These are phyloP conservation scores for Urocolius indicus DNA, from an alignment of 2,113 vertebrate species.

Conservation along the genomic window DNA sequence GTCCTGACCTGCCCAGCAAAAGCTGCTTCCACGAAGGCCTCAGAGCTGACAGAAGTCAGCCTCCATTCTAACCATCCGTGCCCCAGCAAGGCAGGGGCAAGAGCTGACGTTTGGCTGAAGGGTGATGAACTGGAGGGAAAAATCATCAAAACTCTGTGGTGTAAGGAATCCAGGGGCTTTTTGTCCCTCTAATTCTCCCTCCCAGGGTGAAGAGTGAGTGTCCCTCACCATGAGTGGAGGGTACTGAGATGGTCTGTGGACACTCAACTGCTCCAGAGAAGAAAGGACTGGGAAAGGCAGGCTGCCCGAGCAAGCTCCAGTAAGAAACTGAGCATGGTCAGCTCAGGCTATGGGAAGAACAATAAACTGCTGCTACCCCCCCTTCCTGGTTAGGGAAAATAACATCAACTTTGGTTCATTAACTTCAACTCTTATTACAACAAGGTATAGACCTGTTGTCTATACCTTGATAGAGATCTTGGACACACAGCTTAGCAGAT, in stretches of 20 bases:
- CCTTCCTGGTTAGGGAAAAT: no score
- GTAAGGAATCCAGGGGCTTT: background rate
- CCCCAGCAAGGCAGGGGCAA: background rate
- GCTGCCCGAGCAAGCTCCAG: background rate
- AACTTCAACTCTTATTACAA: background rate
- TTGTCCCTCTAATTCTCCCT: background rate
- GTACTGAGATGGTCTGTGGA: no score
- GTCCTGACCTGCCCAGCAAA: background rate
- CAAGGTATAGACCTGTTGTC: no score
- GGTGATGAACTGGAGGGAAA: background rate
- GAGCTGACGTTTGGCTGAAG: background rate
- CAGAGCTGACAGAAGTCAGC: background rate
- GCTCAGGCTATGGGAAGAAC: background rate
- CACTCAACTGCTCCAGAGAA: background rate
- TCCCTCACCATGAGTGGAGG: fast-evolving
- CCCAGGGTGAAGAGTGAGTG: fast-evolving
- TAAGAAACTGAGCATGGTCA: background rate
- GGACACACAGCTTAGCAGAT: background rate
- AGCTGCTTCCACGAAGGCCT: background rate
- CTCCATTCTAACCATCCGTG: fast-evolving
- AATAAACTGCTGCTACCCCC: background rate
- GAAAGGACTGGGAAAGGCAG: background rate
- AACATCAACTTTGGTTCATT: background rate
- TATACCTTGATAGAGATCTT: background rate
- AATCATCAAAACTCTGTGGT: background rate